Evolutionary conservation across 2,113 vertebrate genomes (phyloP), one percentile per base, ranked within the genome.

Genomic region (Galemys pyrenaicus): DNA sequence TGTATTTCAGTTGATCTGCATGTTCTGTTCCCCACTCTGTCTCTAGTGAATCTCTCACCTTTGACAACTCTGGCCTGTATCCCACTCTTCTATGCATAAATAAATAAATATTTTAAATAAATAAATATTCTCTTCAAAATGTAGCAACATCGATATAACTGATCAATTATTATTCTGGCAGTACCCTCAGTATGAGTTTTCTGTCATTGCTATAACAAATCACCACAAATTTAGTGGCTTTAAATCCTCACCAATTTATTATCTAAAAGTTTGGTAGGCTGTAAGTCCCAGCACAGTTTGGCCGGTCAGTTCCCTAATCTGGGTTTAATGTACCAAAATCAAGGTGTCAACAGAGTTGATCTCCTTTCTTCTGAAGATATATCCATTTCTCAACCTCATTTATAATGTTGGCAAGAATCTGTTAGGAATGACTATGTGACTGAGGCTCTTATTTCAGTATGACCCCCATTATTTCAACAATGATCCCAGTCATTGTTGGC

Each of bases 381-480:
- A 64, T 70, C 26, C 13, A 75, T 24, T 37, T 71, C 71, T 56
- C 30, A 68, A 75, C 22, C 13, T 90, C n/a, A 41, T 64, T 92
- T 87, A 65, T 73, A 77, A 90, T 20, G 9, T 84, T 96, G 81
- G 41, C 30, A 92, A 4, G 84, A 81, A 80, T 80, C 54, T 39
- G 20, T 77, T 88, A 15, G 5, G 19, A 15, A 4, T 39, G 10
- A 94, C 46, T 81, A 16, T 6, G 71, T 30, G 46, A 84, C 20
- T 62, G 28, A 68, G 35, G 35, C 8, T 20, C 1, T n/a, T n/a
- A n/a, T n/a, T n/a, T n/a, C n/a, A n/a, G n/a, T n/a, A n/a, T n/a
- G n/a, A n/a, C n/a, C n/a, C n/a, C n/a, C n/a, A n/a, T n/a, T n/a
- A n/a, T n/a, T n/a, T n/a, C n/a, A n/a, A n/a, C n/a, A n/a, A n/a